A percentile compares a stretch with the other conserved stretches of the same genome.
These are phyloP conservation scores for Scrobipalpa atriplicella DNA, from an alignment of 2,888 invertebrate genomes.

Conservation along the genomic window DNA sequence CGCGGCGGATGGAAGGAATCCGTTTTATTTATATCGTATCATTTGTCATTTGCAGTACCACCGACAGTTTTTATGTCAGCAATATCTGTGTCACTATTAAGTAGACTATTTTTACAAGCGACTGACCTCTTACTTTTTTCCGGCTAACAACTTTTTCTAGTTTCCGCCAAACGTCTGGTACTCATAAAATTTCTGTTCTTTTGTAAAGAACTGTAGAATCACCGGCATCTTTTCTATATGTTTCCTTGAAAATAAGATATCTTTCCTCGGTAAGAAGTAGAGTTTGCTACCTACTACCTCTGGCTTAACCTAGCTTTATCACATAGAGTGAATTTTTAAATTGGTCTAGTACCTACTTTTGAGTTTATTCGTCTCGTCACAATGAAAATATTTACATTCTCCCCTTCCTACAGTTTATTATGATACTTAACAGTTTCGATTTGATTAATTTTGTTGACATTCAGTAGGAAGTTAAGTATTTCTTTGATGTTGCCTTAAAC, in stretches of 20 bases:
- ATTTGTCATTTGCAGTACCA: slow-evolving; percentile 57
- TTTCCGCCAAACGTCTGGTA: not conserved
- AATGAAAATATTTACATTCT: no score
- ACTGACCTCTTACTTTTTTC: not conserved
- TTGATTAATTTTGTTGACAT: not conserved
- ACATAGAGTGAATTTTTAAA: no score
- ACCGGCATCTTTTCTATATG: no score
- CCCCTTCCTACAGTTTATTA: no score
- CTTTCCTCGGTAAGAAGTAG: no score
- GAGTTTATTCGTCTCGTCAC: no score
- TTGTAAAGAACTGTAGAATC: no score
- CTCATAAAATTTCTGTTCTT: no score
- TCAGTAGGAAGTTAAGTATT: not conserved
- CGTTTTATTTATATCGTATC: slow-evolving; percentile 59
- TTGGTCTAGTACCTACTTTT: no score
- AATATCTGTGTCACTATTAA: slow-evolving; percentile 59
- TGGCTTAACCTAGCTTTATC: no score
- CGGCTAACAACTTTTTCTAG: not conserved
- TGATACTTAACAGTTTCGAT: not conserved
- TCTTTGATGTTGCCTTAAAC: not conserved
- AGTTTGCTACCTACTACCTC: no score
- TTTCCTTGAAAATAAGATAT: no score
- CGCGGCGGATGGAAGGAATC: slow-evolving; percentile 37
- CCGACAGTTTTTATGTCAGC: slow-evolving; percentile 56
- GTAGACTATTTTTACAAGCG: slow-evolving; percentile 47